phyloP scores from a whole-genome alignment of 2,797 vertebrate species.

The Mus spretus region DNA sequence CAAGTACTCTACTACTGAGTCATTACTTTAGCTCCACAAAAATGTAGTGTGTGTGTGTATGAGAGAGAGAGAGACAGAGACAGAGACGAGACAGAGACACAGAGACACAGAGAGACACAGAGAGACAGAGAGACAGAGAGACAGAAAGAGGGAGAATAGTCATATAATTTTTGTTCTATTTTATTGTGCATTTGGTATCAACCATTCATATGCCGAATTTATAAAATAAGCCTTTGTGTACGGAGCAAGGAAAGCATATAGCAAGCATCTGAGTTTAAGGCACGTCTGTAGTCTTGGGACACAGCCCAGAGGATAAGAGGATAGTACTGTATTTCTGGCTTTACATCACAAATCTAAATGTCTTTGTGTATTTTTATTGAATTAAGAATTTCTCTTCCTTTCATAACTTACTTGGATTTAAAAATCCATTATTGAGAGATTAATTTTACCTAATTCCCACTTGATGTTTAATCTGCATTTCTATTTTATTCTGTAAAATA shows the following conservation, averaged over 20 bases:
- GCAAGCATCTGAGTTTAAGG: too few species aligned
- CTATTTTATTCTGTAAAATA: slow-evolving; percentile 13
- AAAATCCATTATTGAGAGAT: slow-evolving; percentile 9
- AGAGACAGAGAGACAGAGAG: too few species aligned
- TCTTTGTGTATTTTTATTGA: not conserved
- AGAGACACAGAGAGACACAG: not conserved
- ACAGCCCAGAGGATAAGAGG: not conserved
- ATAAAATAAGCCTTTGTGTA: not conserved
- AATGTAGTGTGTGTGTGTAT: not conserved
- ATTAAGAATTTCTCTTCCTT: not conserved
- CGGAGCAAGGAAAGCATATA: not conserved
- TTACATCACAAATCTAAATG: not conserved
- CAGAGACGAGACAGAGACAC: too few species aligned
- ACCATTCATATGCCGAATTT: not conserved
- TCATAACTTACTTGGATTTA: not conserved
- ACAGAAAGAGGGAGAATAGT: not conserved
- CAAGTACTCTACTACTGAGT: not conserved
- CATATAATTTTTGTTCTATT: not conserved
- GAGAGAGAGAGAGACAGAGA: not conserved
- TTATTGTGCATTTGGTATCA: not conserved
- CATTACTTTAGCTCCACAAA: not conserved
- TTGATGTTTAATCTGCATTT: not conserved
- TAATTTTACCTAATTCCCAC: slow-evolving; percentile 13
- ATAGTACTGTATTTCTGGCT: not conserved
- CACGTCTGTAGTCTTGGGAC: not conserved